Conservation (phyloP, 2,113 vertebrate species). For the Entelurus aequoreus region DNA sequence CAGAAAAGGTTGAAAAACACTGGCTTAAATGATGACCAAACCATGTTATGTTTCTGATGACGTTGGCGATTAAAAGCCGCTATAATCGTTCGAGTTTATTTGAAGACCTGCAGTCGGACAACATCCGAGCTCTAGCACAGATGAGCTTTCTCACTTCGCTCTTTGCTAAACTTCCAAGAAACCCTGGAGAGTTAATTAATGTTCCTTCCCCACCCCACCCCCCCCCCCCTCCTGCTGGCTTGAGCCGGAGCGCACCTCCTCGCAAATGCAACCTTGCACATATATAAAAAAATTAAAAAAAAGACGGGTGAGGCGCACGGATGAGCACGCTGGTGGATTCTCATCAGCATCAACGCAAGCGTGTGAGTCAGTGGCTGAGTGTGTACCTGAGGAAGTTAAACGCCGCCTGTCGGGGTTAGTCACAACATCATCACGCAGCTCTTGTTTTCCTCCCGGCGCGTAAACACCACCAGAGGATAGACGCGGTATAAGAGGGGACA, state of each 20-base stretch:
- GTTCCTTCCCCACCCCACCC: constrained; percentile 46
- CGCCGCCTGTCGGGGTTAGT: constrained; percentile 35
- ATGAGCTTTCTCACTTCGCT: constrained; percentile 10
- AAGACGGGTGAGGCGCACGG: constrained; percentile 7
- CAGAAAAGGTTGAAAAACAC: no score
- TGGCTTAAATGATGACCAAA: background rate
- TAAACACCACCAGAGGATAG: constrained; percentile 12
- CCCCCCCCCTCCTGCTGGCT: constrained; percentile 31
- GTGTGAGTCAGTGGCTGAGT: constrained; percentile 30
- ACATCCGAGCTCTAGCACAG: constrained; percentile 18
- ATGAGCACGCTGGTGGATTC: constrained; percentile 28
- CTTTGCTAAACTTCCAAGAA: constrained; percentile 24
- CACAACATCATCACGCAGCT: constrained; percentile 24
- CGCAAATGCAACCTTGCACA: constrained; percentile 24
- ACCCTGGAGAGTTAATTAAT: constrained; percentile 55
- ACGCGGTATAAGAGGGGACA: background rate
- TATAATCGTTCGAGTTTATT: constrained; percentile 9
- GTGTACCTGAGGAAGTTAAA: constrained; percentile 29
- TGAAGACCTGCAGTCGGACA: constrained; percentile 14
- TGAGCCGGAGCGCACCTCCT: constrained; percentile 1
- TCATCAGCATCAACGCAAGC: constrained; percentile 28
- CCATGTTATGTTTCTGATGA: background rate
- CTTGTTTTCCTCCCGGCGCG: background rate
- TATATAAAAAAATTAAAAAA: constrained; percentile 27
- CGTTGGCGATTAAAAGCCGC: constrained; percentile 6